These are phyloP conservation scores for Cloeon dipterum DNA, from an alignment of 2,888 invertebrate species.

Conservation along the genomic window DNA sequence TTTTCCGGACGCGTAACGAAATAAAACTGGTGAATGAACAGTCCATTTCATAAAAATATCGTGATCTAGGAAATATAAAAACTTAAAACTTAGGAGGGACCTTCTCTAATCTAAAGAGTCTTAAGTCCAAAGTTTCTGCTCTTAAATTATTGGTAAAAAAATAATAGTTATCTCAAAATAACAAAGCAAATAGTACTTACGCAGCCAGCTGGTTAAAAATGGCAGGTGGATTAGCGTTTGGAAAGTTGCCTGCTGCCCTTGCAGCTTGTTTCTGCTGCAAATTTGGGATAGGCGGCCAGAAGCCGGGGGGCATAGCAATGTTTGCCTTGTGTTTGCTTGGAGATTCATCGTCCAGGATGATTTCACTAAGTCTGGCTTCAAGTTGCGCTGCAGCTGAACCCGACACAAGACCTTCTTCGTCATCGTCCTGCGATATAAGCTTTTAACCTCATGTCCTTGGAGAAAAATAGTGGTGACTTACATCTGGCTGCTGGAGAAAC, in stretches of 20 bases:
- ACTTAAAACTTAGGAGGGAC: too few species aligned
- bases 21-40: too few species aligned
- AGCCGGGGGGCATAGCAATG: slow-evolving; percentile 20
- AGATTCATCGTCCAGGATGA: slow-evolving; percentile 14
- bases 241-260: slow-evolving; percentile 14
- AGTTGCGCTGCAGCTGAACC: slow-evolving; percentile 8
- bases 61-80: too few species aligned
- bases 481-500: neutral
- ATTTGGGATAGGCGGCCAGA: slow-evolving; percentile 20
- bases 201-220: neutral
- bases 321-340: slow-evolving; percentile 7
- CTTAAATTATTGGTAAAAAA: too few species aligned
- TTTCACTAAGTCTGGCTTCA: slow-evolving; percentile 15
- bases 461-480: neutral
- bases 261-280: slow-evolving; percentile 15
- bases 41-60: too few species aligned
- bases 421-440: slow-evolving; percentile 2
- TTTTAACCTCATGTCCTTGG: neutral
- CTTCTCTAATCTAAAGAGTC: too few species aligned
- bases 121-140: too few species aligned
- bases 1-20: too few species aligned
- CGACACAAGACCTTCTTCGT: slow-evolving; percentile 5
- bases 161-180: neutral
- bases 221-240: neutral
- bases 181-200: neutral